These are phyloP conservation scores for Zaprionus obscuricornis DNA, from an alignment of 2,888 invertebrate species.

Conservation along the genomic window DNA sequence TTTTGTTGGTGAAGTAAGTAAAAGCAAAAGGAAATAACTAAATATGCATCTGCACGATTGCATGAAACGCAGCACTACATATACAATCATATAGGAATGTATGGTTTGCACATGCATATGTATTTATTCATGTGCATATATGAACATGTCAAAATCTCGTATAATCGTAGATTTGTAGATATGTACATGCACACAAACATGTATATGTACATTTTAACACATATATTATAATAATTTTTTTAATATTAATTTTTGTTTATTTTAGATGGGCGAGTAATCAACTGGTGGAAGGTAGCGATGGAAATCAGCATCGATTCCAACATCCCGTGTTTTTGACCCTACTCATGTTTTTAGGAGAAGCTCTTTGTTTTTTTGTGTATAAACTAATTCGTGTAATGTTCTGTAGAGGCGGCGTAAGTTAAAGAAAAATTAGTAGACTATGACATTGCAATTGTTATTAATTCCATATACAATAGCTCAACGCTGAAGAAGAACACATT, in stretches of 20 bases:
- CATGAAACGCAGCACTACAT: no score
- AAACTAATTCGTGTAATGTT: constrained; percentile 87
- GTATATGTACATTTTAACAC: no score
- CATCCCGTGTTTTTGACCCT: constrained; percentile 96
- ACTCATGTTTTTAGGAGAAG: constrained; percentile 97
- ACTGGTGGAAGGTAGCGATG: constrained; percentile 87
- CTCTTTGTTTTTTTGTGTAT: constrained; percentile 92
- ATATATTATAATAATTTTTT: no score
- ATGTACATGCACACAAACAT: no score
- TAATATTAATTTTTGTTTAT: not conserved
- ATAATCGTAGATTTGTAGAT: no score
- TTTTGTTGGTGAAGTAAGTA: constrained; percentile 71
- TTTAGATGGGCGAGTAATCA: constrained; percentile 90
- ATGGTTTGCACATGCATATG: no score
- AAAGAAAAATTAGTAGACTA: not conserved
- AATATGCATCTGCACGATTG: no score
- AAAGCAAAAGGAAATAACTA: not conserved
- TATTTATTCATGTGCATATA: not conserved
- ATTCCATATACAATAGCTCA: constrained; percentile 73
- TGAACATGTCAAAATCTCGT: no score
- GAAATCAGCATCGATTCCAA: constrained; percentile 87
- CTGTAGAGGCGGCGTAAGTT: constrained; percentile 85
- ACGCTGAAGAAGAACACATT: constrained; percentile 85
- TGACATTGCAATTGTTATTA: not conserved
- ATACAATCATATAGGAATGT: no score